A percentile compares a stretch with the other conserved stretches of the same genome.
phyloP scores from a whole-genome alignment of 2,113 vertebrate species.

The Silurus asotus region DNA sequence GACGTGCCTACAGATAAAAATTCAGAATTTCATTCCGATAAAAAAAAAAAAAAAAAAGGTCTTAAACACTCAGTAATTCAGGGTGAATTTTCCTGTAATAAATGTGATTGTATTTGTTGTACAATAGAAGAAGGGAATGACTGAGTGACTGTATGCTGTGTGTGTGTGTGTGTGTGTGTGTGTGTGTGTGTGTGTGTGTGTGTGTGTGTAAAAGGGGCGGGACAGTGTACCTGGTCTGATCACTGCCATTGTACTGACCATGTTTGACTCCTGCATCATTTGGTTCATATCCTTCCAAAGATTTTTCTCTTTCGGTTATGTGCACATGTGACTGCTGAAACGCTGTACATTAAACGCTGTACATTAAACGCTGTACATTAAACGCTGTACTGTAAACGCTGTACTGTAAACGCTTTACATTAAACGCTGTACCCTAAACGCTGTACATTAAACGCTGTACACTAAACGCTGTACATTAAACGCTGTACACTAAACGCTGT shows the following conservation, averaged over 20 bases:
- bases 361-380: too few relatives aligned
- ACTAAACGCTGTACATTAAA: too few relatives aligned
- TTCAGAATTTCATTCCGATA: background rate
- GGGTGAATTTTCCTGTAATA: background rate
- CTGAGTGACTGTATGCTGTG: background rate
- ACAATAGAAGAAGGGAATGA: too few relatives aligned
- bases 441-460: too few relatives aligned
- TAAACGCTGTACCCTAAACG: too few relatives aligned
- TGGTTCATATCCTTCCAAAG: slow-evolving; percentile 87
- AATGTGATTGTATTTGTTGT: background rate
- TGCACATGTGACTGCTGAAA: background rate
- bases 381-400: too few relatives aligned
- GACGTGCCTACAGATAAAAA: background rate
- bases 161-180: background rate
- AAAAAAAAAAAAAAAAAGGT: background rate
- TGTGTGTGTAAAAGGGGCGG: slow-evolving; percentile 65
- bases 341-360: too few relatives aligned
- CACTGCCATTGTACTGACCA: slow-evolving; percentile 75
- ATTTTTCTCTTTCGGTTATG: background rate
- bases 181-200: slow-evolving; percentile 26
- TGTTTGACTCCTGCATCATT: slow-evolving; percentile 78
- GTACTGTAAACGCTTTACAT: too few relatives aligned
- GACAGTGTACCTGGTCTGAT: slow-evolving; percentile 75
- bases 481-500: too few relatives aligned
- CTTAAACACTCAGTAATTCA: background rate